A percentile compares a stretch with the other conserved stretches of the same genome.
phyloP scores from a whole-genome alignment of 2,888 invertebrate species.

The Tiliacea aurago region DNA sequence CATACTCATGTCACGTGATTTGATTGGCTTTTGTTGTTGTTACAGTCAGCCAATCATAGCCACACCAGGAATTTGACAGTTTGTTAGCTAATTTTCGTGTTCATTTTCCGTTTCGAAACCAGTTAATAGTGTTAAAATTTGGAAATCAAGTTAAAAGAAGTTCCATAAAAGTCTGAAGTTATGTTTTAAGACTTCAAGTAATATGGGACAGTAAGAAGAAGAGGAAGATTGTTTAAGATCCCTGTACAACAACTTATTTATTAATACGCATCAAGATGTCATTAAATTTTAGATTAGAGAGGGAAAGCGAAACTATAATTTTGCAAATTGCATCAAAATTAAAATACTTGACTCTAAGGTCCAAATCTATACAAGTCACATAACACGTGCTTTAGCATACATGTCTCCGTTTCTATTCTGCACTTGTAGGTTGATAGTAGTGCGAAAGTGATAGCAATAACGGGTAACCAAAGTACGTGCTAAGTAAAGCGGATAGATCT shows the following conservation, averaged over 20 bases:
- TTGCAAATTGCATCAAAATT: constrained; percentile 46
- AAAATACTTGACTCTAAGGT: constrained; percentile 34
- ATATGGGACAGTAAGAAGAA: neutral
- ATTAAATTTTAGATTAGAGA: constrained; percentile 35
- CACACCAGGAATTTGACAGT: neutral
- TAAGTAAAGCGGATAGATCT: constrained; percentile 5
- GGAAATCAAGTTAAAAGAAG: neutral
- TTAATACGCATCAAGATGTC: constrained; percentile 39
- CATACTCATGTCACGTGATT: neutral
- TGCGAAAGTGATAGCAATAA: neutral
- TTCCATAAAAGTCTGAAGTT: neutral
- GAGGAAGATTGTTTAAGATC: neutral
- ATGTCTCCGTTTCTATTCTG: neutral
- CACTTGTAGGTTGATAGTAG: neutral
- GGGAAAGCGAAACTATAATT: constrained; percentile 41
- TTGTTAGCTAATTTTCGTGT: neutral
- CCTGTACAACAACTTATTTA: constrained; percentile 21
- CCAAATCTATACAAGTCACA: neutral
- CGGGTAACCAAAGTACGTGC: neutral
- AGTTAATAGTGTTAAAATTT: no score
- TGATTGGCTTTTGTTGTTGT: neutral
- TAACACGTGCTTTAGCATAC: constrained; percentile 1
- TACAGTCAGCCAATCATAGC: neutral
- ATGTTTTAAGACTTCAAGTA: neutral
- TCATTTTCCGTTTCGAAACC: neutral